These are phyloP conservation scores for Tangara arthus DNA, from an alignment of 2,797 vertebrate species.

Conservation along the genomic window DNA sequence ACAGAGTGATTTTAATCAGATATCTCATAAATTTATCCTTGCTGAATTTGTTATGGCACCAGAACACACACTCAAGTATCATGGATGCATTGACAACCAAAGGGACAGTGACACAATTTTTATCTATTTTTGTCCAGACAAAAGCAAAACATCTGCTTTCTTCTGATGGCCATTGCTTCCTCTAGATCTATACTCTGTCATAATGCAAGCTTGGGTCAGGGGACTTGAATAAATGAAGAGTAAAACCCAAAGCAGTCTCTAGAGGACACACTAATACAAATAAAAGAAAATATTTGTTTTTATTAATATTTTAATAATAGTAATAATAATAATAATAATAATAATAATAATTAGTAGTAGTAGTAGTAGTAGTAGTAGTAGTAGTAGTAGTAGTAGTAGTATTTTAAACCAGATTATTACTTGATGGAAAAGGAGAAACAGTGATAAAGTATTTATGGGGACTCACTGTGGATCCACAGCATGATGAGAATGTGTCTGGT, in stretches of 20 bases:
- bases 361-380: too few relatives aligned
- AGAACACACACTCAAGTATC: not conserved
- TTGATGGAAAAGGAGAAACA: not conserved
- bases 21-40: not conserved
- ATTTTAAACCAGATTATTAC: not conserved
- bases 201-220: not conserved
- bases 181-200: not conserved
- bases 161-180: not conserved
- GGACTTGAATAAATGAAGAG: not conserved
- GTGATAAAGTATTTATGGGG: not conserved
- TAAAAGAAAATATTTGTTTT: not conserved
- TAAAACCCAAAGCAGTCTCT: not conserved
- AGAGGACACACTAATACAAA: not conserved
- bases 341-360: too few relatives aligned
- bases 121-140: not conserved
- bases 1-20: not conserved
- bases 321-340: too few relatives aligned
- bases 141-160: not conserved
- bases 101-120: not conserved
- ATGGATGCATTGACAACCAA: not conserved
- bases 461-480: not conserved
- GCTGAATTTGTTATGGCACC: not conserved
- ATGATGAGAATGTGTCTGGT: not conserved
- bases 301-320: not conserved
- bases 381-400: too few relatives aligned